phyloP scores from a whole-genome alignment of 2,888 invertebrate genomes.

The Mallateleia sp. region DNA sequence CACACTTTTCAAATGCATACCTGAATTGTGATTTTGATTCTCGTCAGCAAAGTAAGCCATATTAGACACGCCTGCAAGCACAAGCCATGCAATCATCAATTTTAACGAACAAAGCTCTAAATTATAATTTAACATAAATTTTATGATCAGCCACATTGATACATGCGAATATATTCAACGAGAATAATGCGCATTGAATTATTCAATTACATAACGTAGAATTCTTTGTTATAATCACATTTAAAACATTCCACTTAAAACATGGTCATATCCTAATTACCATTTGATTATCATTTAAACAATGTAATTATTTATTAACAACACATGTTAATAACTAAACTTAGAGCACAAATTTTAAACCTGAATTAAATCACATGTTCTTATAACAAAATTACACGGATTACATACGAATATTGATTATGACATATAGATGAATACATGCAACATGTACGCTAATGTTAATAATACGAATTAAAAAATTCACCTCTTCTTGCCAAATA shows the following conservation, averaged over 20 bases:
- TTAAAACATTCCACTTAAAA: background rate
- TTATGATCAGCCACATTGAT: constrained; percentile 29
- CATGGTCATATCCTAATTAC: too few species aligned
- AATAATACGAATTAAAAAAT: constrained; percentile 15
- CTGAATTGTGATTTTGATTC: constrained; percentile 92
- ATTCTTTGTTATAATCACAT: too few species aligned
- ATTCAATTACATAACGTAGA: background rate
- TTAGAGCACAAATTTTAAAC: too few species aligned
- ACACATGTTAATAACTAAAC: too few species aligned
- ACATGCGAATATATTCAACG: constrained; percentile 33
- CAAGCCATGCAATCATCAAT: constrained; percentile 89
- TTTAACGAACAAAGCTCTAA: constrained; percentile 83
- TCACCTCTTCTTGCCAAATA: constrained; percentile 87
- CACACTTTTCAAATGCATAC: constrained; percentile 80
- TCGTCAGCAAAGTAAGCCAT: constrained; percentile 94
- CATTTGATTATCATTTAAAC: too few species aligned
- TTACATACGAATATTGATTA: too few species aligned
- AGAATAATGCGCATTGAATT: constrained; percentile 6
- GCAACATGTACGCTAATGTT: background rate
- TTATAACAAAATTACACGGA: too few species aligned
- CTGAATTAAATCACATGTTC: too few species aligned
- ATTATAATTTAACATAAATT: constrained; percentile 32
- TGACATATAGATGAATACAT: background rate
- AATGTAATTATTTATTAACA: too few species aligned
- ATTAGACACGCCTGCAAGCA: constrained; percentile 93